Percentiles rank a stretch among this genome's conserved stretches.
Conservation (phyloP, 2,888 invertebrate genomes). For the Ectropis crepuscularia region DNA sequence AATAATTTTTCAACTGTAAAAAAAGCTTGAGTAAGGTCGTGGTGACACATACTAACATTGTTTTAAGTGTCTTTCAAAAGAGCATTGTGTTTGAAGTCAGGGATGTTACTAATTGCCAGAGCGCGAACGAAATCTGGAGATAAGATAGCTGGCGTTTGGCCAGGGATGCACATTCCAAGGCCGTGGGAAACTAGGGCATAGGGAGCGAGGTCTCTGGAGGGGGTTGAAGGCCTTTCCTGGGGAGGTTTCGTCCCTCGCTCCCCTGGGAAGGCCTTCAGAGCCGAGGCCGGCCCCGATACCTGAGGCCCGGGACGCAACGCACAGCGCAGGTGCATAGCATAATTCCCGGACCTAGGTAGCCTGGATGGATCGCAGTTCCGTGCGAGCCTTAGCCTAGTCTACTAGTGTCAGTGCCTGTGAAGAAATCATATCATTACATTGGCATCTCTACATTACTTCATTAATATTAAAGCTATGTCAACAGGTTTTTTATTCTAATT, state of each 20-base stretch:
- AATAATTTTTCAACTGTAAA: background rate
- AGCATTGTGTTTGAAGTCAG: slow-evolving; percentile 31
- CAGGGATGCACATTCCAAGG: slow-evolving; percentile 78
- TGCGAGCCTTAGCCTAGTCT: slow-evolving; percentile 8
- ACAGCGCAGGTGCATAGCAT: slow-evolving; percentile 75
- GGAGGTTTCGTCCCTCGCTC: background rate
- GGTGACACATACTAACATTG: slow-evolving; percentile 20
- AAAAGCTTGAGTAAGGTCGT: slow-evolving; percentile 19
- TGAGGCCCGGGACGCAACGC: slow-evolving; percentile 38
- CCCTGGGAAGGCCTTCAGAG: slow-evolving; percentile 31
- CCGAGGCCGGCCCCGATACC: no score
- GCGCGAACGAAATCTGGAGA: slow-evolving; percentile 15
- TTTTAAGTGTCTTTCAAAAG: slow-evolving; percentile 15
- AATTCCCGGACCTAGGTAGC: slow-evolving; percentile 38
- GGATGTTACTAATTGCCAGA: slow-evolving; percentile 33
- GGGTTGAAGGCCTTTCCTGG: background rate
- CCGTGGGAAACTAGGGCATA: slow-evolving; percentile 50
- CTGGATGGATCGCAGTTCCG: slow-evolving; percentile 11
- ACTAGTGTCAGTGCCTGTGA: background rate
- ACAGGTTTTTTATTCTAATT: slow-evolving; percentile 4
- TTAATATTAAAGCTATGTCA: slow-evolving; percentile 11
- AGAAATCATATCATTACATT: slow-evolving; percentile 9
- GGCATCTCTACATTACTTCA: slow-evolving; percentile 5
- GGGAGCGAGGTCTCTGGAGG: slow-evolving; percentile 33
- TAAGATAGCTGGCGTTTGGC: slow-evolving; percentile 63